phyloP scores from a whole-genome alignment of 2,888 invertebrate genomes.

The Xestia c-nigrum region DNA sequence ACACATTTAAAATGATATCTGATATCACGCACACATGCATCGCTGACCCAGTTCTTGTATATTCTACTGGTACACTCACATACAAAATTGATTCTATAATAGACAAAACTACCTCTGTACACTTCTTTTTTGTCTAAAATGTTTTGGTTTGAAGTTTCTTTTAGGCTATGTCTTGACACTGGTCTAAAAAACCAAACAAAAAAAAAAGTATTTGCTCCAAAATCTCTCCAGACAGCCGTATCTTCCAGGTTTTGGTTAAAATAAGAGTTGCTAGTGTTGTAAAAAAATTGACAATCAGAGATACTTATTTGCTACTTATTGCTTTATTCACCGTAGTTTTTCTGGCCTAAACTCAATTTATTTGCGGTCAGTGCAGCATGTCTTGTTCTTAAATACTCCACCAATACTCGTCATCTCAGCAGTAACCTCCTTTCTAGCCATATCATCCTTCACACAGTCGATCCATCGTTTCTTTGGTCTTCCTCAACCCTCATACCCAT shows the following conservation, averaged over 20 bases:
- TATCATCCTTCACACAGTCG: no score
- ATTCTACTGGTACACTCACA: slow-evolving; percentile 14
- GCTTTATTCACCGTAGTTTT: neutral
- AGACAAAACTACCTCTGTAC: neutral
- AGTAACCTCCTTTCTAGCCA: no score
- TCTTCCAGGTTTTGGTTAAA: neutral
- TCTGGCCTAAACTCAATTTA: no score
- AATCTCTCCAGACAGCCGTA: neutral
- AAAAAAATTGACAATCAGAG: neutral
- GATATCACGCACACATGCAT: slow-evolving; percentile 37
- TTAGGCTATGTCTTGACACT: neutral
- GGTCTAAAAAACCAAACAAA: neutral
- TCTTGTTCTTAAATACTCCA: no score
- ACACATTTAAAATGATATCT: slow-evolving; percentile 43
- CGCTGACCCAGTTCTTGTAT: slow-evolving; percentile 33
- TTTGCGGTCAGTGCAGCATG: no score
- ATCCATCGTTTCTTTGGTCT: no score
- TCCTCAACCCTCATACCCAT: no score
- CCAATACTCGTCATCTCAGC: no score
- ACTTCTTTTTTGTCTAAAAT: neutral
- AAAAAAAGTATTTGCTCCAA: neutral
- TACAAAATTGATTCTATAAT: neutral
- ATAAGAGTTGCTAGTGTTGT: neutral
- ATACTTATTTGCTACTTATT: neutral
- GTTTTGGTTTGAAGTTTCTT: neutral